Conservation (phyloP, 2,113 vertebrate genomes). For the Vanacampus margaritifer region DNA sequence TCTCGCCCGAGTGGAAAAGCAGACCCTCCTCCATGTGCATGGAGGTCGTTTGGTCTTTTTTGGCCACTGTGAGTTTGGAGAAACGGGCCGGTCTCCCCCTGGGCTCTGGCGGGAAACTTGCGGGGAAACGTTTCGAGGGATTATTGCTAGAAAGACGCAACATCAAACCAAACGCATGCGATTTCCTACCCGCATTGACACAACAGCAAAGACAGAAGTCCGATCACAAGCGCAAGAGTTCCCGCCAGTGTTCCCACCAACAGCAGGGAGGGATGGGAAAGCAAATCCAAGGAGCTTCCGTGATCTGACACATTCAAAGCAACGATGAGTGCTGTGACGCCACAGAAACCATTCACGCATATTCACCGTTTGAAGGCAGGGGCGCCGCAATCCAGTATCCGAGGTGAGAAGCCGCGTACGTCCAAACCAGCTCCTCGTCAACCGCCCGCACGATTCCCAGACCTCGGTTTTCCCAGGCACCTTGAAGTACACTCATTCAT, state of each 20-base stretch:
- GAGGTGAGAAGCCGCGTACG: slow-evolving; percentile 83
- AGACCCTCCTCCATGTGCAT: slow-evolving; percentile 84
- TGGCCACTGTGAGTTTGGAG: slow-evolving; percentile 81
- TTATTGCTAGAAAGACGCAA: neutral
- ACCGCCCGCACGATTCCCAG: slow-evolving; percentile 77
- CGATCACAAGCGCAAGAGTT: slow-evolving; percentile 81
- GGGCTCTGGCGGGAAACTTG: slow-evolving; percentile 71
- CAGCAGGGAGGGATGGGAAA: slow-evolving; percentile 86
- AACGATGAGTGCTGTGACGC: neutral
- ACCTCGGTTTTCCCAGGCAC: slow-evolving; percentile 87
- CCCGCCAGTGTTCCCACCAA: slow-evolving; percentile 86
- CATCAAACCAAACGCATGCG: neutral
- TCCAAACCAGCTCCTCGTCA: slow-evolving; percentile 80
- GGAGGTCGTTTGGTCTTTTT: slow-evolving; percentile 93
- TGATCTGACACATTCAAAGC: slow-evolving; percentile 67
- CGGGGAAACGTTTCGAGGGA: slow-evolving; percentile 29
- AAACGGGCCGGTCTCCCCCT: slow-evolving; percentile 75
- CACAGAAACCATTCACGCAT: neutral
- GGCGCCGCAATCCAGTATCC: slow-evolving; percentile 92
- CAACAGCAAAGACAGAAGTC: slow-evolving; percentile 83
- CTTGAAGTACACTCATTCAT: slow-evolving; percentile 51
- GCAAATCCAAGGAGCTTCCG: slow-evolving; percentile 77
- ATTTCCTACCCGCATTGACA: slow-evolving; percentile 89
- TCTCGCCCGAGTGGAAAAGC: slow-evolving; percentile 75
- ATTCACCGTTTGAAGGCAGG: slow-evolving; percentile 77